Evolutionary conservation across 2,888 invertebrate genomes (phyloP).

Genomic region (Spodoptera exigua): DNA sequence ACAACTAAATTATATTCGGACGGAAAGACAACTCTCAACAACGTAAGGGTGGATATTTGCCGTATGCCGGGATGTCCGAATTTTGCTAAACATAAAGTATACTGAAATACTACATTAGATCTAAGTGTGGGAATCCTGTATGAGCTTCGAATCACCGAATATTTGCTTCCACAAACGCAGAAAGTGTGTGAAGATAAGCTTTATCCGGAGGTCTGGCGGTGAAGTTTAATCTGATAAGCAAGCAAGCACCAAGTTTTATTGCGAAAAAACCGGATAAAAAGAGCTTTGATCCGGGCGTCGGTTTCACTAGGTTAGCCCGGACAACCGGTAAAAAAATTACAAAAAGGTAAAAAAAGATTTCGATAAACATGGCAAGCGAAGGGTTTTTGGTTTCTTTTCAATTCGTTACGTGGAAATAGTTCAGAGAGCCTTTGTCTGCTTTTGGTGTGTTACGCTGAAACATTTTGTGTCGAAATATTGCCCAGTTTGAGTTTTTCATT

Average conservation of each 20-base stretch:
- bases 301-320: constrained; percentile 15
- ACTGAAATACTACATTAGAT: too few species aligned
- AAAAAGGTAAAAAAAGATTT: constrained; percentile 23
- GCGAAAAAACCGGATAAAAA: constrained; percentile 28
- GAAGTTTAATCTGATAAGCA: constrained; percentile 31
- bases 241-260: constrained; percentile 32
- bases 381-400: constrained; percentile 9
- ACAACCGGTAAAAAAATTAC: constrained; percentile 18
- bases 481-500: neutral
- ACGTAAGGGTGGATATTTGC: too few species aligned
- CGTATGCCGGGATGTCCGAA: too few species aligned
- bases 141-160: constrained; percentile 2
- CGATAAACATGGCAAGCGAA: constrained; percentile 1
- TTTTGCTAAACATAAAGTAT: too few species aligned
- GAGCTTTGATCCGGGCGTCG: constrained; percentile 16
- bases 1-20: too few species aligned
- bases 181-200: constrained; percentile 34
- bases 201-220: constrained; percentile 12
- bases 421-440: constrained; percentile 5
- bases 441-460: neutral
- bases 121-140: neutral
- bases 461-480: constrained; percentile 1
- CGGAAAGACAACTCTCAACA: too few species aligned
- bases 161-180: constrained; percentile 10
- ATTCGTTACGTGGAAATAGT: constrained; percentile 5